phyloP scores from a whole-genome alignment of 2,113 vertebrate genomes.

The Pseudolaguvia tuberculata region DNA sequence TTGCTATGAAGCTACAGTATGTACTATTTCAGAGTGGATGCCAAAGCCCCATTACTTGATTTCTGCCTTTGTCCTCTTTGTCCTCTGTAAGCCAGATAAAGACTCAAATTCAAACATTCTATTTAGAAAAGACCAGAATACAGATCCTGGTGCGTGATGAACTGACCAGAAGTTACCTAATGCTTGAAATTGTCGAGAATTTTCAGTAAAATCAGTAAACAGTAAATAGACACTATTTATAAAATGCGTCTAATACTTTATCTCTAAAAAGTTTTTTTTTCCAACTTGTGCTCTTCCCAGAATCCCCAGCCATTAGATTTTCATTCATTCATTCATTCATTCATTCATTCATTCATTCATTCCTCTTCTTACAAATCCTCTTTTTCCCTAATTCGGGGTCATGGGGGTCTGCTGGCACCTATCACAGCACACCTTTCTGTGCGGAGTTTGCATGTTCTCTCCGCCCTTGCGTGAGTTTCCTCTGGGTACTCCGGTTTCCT shows the following conservation, averaged over 20 bases:
- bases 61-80: conserved; percentile 19
- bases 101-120: conserved; percentile 5
- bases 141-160: conserved; percentile 17
- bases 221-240: background rate
- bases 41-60: conserved; percentile 40
- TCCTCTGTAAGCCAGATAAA: conserved; percentile 40
- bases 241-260: background rate
- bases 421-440: too few relatives aligned
- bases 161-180: conserved; percentile 27
- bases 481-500: too few relatives aligned
- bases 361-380: too few relatives aligned
- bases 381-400: too few relatives aligned
- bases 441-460: too few relatives aligned
- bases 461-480: too few relatives aligned
- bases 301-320: background rate
- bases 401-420: too few relatives aligned
- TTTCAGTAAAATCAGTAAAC: too few relatives aligned
- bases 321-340: too few relatives aligned
- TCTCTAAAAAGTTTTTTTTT: background rate
- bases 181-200: too few relatives aligned
- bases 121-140: conserved; percentile 32
- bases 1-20: conserved; percentile 44
- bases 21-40: conserved; percentile 31
- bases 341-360: too few relatives aligned
- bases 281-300: background rate